Evolutionary conservation across 92 coral and sea anemone genomes (phyloP), one percentile per base, ranked within the genome.

Genomic region (Zoanthus solanderi): DNA sequence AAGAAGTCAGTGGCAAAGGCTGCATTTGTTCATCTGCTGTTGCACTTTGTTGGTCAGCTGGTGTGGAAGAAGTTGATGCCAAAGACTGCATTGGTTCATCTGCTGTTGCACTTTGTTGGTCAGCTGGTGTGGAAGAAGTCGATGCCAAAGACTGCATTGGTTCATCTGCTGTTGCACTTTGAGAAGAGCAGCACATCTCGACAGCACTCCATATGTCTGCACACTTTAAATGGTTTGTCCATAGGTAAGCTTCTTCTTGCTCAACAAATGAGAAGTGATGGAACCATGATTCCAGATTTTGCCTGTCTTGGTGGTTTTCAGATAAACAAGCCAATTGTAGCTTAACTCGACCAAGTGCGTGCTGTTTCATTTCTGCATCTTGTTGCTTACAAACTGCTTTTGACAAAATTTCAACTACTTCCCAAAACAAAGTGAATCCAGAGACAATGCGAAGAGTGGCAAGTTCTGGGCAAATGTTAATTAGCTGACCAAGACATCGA

Each of bases 291-390:
- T 73, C 78, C 78, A 73, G 78, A 30, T 73, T 15, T 44, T 15
- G 78, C 10, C 78, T 73, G 78, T 73, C 30, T 73, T 73, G 78
- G 9, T 73, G 78, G 78, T 28, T 73, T 13, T 44, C 78, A 73
- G 29, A 73, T 53, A 73, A n/a, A 13, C 29, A 73, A 42, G 78
- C 78, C 78, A 73, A 73, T 73, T 44, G 78, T 44, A 76, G 65
- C 81, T 76, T 76, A 28, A 76, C 65, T 50, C 81, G 81, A 28
- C 81, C 81, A 23, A 76, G 81, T 50, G 81, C 81, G 18, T 76
- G 81, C 65, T 52, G 81, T 50, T 53, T 28, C 61, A 76, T 50
- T 50, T 50, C 61, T 23, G n/a, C 8, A 11, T 76, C 81, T 23
- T 76, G 63, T 53, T 76, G 81, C 58, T 50, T 50, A 76, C 81